phyloP scores from a whole-genome alignment of 2,113 vertebrate genomes.

The Prochilodus magdalenae region DNA sequence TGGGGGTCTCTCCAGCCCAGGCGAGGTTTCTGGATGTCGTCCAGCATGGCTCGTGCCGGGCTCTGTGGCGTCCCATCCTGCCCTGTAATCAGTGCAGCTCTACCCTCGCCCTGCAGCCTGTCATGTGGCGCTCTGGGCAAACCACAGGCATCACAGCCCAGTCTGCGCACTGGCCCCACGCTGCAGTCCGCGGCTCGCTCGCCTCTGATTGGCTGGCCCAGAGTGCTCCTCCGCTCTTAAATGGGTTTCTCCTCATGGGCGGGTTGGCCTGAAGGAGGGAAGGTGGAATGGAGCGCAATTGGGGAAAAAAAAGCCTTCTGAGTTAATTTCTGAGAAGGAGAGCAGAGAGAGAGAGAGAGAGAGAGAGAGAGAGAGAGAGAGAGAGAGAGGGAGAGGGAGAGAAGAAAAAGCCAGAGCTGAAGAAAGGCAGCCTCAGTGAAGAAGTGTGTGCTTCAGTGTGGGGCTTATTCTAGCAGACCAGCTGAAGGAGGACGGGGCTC shows the following conservation, averaged over 20 bases:
- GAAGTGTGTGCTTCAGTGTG: neutral
- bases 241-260: constrained; percentile 54
- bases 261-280: constrained; percentile 53
- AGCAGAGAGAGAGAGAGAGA: constrained; percentile 2
- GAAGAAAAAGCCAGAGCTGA: neutral
- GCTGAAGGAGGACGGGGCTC: neutral
- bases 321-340: constrained; percentile 45
- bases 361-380: neutral
- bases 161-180: constrained; percentile 6
- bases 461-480: neutral
- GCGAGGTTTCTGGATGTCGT: constrained; percentile 44
- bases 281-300: constrained; percentile 49
- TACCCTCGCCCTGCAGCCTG: constrained; percentile 12
- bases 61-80: constrained; percentile 32
- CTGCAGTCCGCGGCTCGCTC: constrained; percentile 3
- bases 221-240: constrained; percentile 26
- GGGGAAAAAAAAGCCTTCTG: constrained; percentile 41
- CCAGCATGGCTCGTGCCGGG: constrained; percentile 54
- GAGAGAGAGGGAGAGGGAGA: neutral
- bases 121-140: constrained; percentile 49
- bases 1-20: constrained; percentile 41
- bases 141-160: constrained; percentile 57
- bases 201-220: constrained; percentile 43
- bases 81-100: constrained; percentile 58
- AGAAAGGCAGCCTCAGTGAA: neutral